Conservation (phyloP, 1,140 invertebrate genomes). For the Pseudomyrmex cubaensis region DNA sequence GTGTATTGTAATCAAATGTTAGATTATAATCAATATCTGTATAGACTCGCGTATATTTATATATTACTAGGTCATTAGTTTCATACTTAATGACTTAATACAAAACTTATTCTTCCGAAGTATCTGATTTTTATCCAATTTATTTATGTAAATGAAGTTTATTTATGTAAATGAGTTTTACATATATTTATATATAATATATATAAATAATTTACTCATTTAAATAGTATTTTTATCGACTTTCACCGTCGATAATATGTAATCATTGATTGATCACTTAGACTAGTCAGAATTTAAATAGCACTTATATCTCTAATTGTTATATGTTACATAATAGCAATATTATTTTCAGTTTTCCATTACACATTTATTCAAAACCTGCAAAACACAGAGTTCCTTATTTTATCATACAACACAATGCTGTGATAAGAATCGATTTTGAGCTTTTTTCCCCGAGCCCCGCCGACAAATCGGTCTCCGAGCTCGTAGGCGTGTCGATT, state of each 20-base stretch:
- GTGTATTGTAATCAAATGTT: background rate
- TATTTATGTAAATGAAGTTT: too few relatives aligned
- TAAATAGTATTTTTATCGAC: background rate
- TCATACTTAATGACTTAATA: too few relatives aligned
- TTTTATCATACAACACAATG: background rate
- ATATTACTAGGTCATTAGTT: background rate
- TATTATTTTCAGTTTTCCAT: background rate
- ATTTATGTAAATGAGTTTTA: too few relatives aligned
- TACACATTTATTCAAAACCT: background rate
- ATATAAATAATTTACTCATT: background rate
- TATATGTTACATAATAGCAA: background rate
- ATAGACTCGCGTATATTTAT: background rate
- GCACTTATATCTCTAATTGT: background rate
- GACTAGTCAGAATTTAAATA: background rate
- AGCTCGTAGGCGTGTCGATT: slow-evolving; percentile 73
- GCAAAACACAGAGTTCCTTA: background rate
- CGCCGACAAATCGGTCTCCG: slow-evolving; percentile 40
- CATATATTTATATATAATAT: background rate
- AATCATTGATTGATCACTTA: slow-evolving; percentile 14
- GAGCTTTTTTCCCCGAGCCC: background rate
- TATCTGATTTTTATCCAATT: too few relatives aligned
- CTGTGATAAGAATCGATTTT: background rate
- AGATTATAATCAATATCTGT: background rate
- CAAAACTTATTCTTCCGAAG: too few relatives aligned
- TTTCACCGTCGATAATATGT: background rate